Base-by-base conservation (phyloP, 2,888 invertebrate species). In the Amphipyra berbera region DNA sequence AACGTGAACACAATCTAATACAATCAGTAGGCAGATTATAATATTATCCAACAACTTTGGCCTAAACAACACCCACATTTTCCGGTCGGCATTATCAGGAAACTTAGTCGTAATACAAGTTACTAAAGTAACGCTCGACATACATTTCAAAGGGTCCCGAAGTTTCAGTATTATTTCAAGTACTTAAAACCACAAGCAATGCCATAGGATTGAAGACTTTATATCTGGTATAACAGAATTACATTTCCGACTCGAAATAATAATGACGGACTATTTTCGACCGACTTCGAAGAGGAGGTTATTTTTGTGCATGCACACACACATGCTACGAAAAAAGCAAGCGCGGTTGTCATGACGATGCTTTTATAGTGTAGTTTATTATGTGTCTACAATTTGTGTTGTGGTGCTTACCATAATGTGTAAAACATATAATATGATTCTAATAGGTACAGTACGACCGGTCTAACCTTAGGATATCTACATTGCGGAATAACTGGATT, bases 81-180 rank as follows among this genome's bases (percentile, higher is more conserved):
- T 65, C 55, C 68, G 65, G 61, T 58, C 48, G 57, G 40, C 53
- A 63, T 57, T 76, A 68, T 68, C 61, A 66, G 56, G 42, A 58
- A 79, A 76, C 79, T 72, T 66, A 46, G 46, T 40, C 52, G 30
- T 58, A 56, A 44, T 58, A 65, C 56, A 62, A 65, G 58, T 64
- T 69, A 55, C 49, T 48, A 38, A 42, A 68, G 66, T 53, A 63
- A 63, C 50, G 48, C 56, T 58, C 40, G 27, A 56, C 56, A 61
- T 63, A 61, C 40, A 60, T 65, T 65, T 58, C 62, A 71, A 79
- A 74, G 71, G 66, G 52, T 6, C 53, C 15, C 52, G 6, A 64
- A 73, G 61, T 73, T 79, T 61, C 47, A 48, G 57, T 71, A 72
- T 68, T 71, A 71, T 76, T 70, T 70, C 41, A 64, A 73, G 57